A percentile compares a stretch with the other conserved stretches of the same genome.
Evolutionary conservation across 2,888 invertebrate genomes (phyloP).

Genomic region (Sinelater perroti): DNA sequence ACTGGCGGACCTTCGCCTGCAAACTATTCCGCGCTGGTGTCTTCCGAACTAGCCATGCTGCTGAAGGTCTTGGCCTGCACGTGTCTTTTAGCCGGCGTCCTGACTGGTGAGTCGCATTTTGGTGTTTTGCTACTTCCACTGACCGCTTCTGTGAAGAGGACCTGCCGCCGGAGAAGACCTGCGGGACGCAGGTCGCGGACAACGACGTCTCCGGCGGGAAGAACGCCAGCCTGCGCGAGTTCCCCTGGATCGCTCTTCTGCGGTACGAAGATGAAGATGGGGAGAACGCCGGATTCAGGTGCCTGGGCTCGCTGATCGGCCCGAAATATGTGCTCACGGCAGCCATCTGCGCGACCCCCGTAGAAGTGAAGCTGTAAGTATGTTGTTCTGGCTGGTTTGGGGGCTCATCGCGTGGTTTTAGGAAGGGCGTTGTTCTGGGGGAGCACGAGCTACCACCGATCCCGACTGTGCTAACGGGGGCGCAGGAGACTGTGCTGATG

Average conservation of each 20-base stretch:
- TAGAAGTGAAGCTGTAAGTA: constrained; percentile 12
- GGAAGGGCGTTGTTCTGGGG: background rate
- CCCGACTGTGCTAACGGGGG: background rate
- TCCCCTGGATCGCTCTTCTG: constrained; percentile 8
- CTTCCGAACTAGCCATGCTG: background rate
- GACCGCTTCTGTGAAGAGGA: no score
- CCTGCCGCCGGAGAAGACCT: background rate
- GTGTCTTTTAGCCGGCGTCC: background rate
- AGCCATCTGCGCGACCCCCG: constrained; percentile 1
- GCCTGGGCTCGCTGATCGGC: constrained; percentile 3
- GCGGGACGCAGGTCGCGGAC: background rate
- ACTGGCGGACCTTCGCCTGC: constrained; percentile 1
- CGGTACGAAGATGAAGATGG: background rate
- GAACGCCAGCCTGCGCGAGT: constrained; percentile 11
- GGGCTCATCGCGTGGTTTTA: background rate
- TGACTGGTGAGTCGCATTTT: background rate
- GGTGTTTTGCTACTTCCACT: background rate
- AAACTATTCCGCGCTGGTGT: background rate
- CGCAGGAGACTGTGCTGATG: background rate
- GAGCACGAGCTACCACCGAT: constrained; percentile 6
- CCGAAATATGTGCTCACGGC: background rate
- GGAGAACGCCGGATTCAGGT: constrained; percentile 5
- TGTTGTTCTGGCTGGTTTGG: background rate
- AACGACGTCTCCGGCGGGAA: background rate
- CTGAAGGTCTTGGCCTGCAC: background rate